Base-by-base conservation (phyloP, 2,888 invertebrate genomes). In the Acanthosepion pharaonis region DNA sequence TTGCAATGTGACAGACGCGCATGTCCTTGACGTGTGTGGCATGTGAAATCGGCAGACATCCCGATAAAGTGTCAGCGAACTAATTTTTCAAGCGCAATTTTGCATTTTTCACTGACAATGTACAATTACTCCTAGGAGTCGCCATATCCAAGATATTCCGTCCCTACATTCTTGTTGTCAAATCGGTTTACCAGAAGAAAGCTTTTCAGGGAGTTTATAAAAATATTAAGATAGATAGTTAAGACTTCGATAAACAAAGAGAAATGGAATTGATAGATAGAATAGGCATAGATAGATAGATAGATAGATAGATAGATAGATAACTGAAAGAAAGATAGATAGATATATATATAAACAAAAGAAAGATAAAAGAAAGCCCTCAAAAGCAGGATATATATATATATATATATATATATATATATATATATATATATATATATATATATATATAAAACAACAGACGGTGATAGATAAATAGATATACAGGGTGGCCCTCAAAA, bases 1-100 rank as follows among this genome's bases (percentile, higher is more conserved):
- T n/a, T n/a, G 78, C n/a, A 78, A 78, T 78, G 78, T 78, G 78
- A 78, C 78, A 78, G 78, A 78, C 78, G n/a, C 78, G 78, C 78
- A 78, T 78, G n/a, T 33, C 78, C 11, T 78, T 78, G 78, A 78
- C 78, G 78, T 78, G 78, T 78, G 78, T 78, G 78, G 78, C 78
- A 78, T 78, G n/a, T 78, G 78, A 78, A 78, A 78, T 78, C 78
- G 78, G 78, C 78, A 78, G 9, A n/a, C 78, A 78, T 78, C n/a
- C 15, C 78, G n/a, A n/a, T n/a, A 78, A 78, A 78, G n/a, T 78
- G 78, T 78, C 78, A 78, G 78, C 78, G n/a, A 18, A 78, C 78
- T 78, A 78, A 78, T 78, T 78, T 78, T 78, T 78, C 78, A 78
- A 78, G n/a, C n/a, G 78, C 78, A 78, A n/a, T 78, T 78, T n/a